Evolutionary conservation across 2,113 vertebrate species (phyloP).

Genomic region (Calidris pugnax): DNA sequence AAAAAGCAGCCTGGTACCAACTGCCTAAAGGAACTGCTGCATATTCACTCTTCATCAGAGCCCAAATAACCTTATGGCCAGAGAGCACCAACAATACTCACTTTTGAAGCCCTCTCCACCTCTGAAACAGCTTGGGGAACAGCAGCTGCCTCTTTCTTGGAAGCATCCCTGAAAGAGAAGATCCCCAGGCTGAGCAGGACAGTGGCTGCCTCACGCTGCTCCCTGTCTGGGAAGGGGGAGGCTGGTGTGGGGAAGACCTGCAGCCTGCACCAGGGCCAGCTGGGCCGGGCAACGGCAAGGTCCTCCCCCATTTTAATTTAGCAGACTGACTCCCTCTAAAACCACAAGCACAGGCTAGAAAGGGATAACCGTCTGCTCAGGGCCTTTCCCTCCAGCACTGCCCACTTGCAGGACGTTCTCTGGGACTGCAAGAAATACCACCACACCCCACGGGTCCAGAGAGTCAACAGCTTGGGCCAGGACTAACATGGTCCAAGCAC

Average conservation of each 20-base stretch:
- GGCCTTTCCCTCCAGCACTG: neutral
- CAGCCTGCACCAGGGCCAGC: neutral
- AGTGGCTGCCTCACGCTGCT: accelerated
- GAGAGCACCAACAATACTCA: neutral
- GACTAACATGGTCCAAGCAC: no score
- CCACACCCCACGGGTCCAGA: accelerated
- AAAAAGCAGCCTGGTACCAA: neutral
- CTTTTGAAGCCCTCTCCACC: constrained; percentile 57
- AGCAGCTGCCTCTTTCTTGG: constrained; percentile 22
- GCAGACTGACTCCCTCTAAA: constrained; percentile 77
- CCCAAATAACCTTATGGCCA: neutral
- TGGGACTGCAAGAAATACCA: neutral
- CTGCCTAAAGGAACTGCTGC: neutral
- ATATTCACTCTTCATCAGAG: neutral
- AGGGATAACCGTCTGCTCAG: constrained; percentile 74
- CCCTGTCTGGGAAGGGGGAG: neutral
- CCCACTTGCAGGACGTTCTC: neutral
- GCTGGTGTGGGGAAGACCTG: constrained; percentile 22
- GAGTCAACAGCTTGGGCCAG: neutral
- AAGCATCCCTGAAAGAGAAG: constrained; percentile 48
- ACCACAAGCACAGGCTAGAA: constrained; percentile 60
- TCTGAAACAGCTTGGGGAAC: neutral
- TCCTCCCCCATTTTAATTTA: constrained; percentile 37
- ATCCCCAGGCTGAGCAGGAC: neutral
- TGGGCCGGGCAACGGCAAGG: neutral